A percentile compares a stretch with the other conserved stretches of the same genome.
Evolutionary conservation across 2,888 invertebrate genomes (phyloP).

Genomic region (Lypha dubia): DNA sequence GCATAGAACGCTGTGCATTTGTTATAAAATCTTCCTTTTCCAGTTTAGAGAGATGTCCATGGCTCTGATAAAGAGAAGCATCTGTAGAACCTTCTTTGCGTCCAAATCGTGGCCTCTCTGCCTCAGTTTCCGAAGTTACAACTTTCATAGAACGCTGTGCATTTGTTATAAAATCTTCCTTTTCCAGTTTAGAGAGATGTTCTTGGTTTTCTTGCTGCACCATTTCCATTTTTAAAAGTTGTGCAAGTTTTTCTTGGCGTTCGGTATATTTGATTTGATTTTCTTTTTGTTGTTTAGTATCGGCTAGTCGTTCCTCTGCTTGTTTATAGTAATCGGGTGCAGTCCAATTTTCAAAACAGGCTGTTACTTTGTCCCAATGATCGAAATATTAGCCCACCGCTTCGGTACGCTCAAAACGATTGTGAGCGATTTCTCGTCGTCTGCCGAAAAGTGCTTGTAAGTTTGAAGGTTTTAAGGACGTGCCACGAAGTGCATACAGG

Average conservation of each 20-base stretch:
- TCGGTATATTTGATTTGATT: slow-evolving; percentile 84
- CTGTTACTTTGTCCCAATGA: slow-evolving; percentile 82
- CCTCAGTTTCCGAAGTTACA: slow-evolving; percentile 75
- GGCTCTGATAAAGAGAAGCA: no score
- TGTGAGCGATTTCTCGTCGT: slow-evolving; percentile 80
- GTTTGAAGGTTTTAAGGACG: slow-evolving; percentile 77
- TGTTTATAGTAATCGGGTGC: slow-evolving; percentile 85
- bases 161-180: slow-evolving; percentile 63
- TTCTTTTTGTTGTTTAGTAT: slow-evolving; percentile 80
- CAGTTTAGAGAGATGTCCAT: no score
- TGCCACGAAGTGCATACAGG: slow-evolving; percentile 55
- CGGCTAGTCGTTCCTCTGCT: slow-evolving; percentile 82
- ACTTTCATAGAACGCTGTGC: slow-evolving; percentile 77
- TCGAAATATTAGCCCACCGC: slow-evolving; percentile 81
- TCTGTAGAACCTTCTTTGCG: no score
- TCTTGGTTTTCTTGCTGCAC: no score
- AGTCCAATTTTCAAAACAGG: slow-evolving; percentile 84
- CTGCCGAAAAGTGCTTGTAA: slow-evolving; percentile 81
- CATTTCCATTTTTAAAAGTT: slow-evolving; percentile 86
- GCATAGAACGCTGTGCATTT: no score
- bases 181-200: slow-evolving; percentile 75
- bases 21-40: no score
- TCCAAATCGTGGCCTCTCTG: slow-evolving; percentile 78
- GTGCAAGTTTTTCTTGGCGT: slow-evolving; percentile 85
- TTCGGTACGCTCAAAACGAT: slow-evolving; percentile 79